Evolutionary conservation across 2,797 vertebrate genomes (phyloP).

Genomic region (Acridotheres tristis): DNA sequence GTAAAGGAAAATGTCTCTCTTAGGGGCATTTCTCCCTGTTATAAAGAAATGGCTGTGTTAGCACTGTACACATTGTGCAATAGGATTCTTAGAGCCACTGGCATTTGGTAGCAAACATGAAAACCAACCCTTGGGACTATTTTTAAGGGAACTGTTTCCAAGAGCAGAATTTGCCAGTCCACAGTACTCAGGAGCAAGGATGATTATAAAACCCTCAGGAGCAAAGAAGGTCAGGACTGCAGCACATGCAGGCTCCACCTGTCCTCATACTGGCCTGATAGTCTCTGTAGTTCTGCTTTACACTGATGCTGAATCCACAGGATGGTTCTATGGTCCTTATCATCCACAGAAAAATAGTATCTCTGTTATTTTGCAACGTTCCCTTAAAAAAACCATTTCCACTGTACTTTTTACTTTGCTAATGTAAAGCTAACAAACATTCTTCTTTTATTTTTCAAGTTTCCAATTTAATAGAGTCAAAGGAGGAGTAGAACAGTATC

Average conservation of each 20-base stretch:
- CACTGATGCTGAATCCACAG: not conserved
- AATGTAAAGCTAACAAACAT: not conserved
- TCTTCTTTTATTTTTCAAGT: not conserved
- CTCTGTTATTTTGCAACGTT: not conserved
- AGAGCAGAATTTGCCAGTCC: not conserved
- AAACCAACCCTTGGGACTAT: not conserved
- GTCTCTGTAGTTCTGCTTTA: not conserved
- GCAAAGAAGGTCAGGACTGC: not conserved
- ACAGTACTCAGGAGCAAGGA: not conserved
- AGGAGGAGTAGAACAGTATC: not conserved
- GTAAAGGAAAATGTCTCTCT: constrained; percentile 11
- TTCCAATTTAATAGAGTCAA: not conserved
- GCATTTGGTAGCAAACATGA: not conserved
- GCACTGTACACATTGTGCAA: not conserved
- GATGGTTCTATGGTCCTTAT: not conserved
- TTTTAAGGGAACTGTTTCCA: not conserved
- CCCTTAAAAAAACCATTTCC: not conserved
- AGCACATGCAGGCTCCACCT: not conserved
- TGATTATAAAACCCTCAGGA: not conserved
- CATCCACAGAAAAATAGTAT: not conserved
- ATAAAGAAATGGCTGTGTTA: not conserved
- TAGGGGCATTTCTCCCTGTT: not conserved
- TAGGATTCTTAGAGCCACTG: not conserved
- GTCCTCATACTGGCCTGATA: not conserved
- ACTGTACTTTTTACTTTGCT: not conserved